A percentile compares a stretch with the other conserved stretches of the same genome.
Conservation (phyloP, 1,140 invertebrate genomes). For the Oreohelix idahoensis region DNA sequence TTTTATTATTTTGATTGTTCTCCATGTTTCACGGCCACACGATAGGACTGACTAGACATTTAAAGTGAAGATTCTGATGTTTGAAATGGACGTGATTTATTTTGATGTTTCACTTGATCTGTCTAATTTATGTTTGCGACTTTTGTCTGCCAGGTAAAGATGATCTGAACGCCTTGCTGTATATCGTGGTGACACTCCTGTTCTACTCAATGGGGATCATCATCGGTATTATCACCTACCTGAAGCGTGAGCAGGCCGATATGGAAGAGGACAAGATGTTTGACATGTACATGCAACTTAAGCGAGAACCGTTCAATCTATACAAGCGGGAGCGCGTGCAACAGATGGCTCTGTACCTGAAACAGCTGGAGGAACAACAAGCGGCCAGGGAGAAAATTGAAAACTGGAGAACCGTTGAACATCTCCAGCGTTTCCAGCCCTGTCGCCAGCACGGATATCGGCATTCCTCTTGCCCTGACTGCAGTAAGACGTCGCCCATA, state of each 20-base stretch:
- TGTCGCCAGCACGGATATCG: neutral
- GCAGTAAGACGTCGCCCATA: neutral
- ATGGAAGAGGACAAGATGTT: slow-evolving; percentile 65
- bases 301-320: slow-evolving; percentile 47
- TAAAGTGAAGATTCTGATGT: too few species aligned
- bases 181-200: slow-evolving; percentile 66
- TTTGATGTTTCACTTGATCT: neutral
- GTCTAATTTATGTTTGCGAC: neutral
- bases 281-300: slow-evolving; percentile 55
- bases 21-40: too few species aligned
- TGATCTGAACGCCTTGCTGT: slow-evolving; percentile 63
- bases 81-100: too few species aligned
- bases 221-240: slow-evolving; percentile 65
- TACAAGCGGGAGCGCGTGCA: slow-evolving; percentile 48
- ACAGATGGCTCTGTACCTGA: slow-evolving; percentile 45
- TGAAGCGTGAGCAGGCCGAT: slow-evolving; percentile 64
- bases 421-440: neutral
- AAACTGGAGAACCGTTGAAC: neutral
- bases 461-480: neutral
- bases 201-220: slow-evolving; percentile 69
- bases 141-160: slow-evolving; percentile 31
- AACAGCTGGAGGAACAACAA: slow-evolving; percentile 38
- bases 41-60: too few species aligned
- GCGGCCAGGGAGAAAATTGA: slow-evolving; percentile 13
- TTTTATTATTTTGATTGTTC: too few species aligned